These are phyloP conservation scores for Mamestra brassicae DNA, from an alignment of 2,888 invertebrate genomes.

Conservation along the genomic window DNA sequence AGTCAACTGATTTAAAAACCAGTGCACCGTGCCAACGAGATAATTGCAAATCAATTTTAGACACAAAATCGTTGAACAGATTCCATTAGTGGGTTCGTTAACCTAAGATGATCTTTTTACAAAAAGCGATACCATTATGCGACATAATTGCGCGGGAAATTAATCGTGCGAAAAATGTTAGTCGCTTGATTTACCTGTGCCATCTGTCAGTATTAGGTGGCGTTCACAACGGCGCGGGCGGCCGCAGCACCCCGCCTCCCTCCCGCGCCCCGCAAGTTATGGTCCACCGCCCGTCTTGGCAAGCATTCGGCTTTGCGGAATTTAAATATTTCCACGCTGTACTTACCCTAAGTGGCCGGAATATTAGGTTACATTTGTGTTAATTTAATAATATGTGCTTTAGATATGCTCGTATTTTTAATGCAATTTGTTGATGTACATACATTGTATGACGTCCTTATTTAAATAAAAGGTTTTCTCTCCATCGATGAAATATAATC, in stretches of 20 bases:
- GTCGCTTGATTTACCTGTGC: conserved; percentile 77
- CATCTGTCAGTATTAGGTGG: conserved; percentile 78
- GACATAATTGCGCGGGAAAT: conserved; percentile 71
- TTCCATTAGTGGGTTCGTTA: conserved; percentile 45
- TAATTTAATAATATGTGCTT: conserved; percentile 42
- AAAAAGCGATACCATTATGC: conserved; percentile 58
- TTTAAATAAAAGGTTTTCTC: conserved; percentile 2
- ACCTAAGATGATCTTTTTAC: conserved; percentile 31
- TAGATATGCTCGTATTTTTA: conserved; percentile 12
- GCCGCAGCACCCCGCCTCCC: conserved; percentile 24
- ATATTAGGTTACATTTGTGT: conserved; percentile 53
- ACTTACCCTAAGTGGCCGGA: conserved; percentile 50
- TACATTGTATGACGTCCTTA: conserved; percentile 13
- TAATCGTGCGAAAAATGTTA: conserved; percentile 74
- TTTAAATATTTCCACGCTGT: conserved; percentile 61
- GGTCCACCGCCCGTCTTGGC: conserved; percentile 50
- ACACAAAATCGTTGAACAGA: conserved; percentile 20
- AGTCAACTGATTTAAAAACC: neutral
- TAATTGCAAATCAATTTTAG: conserved; percentile 12
- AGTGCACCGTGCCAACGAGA: neutral
- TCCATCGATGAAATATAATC: neutral
- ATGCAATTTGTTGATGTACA: conserved; percentile 9
- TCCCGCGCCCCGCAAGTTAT: conserved; percentile 31
- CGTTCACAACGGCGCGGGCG: conserved; percentile 54
- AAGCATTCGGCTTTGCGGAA: conserved; percentile 52